Evolutionary conservation across 1,140 invertebrate species (phyloP), one percentile per base, ranked within the genome.

Genomic region (Drosophila aff.): DNA sequence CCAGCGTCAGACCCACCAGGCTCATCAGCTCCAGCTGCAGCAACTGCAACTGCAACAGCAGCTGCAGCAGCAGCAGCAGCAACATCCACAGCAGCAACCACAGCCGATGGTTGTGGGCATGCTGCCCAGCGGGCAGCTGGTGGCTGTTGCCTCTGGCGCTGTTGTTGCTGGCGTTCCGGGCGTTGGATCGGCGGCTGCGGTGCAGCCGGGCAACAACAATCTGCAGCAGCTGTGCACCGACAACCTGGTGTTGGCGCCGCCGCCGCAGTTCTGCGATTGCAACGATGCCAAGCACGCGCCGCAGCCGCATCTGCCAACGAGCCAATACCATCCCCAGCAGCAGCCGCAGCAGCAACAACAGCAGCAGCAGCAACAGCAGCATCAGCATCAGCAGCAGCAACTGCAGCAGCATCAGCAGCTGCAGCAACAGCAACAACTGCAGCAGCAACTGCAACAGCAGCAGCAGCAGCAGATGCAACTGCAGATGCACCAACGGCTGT

Each of bases 241-340:
- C 61, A 95, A 96, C 62, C 93, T 96, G 26, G 96, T 96, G 60
- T 93, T 96, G 5, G 96, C 96, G 11, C 96, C 96, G n/a, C 96
- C 96, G n/a, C 96, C 96, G 9, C 96, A 96, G 89, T 97, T 96
- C 74, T 92, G 91, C 71, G 92, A 93, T 81, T 93, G 91, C 74
- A 92, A 92, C 60, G 92, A 92, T 81, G 81, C 91, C 63, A 92
- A 92, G 68, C 91, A 92, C 61, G 75, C 76, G 52, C 89, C 91
- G 46, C 90, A 92, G 69, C 81, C 80, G 55, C 83, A 87, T 49
- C 64, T 80, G 38, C 81, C 80, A 58, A 79, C 69, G n/a, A 73
- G 55, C 49, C 79, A 78, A 44, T 67, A 75, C 26, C 68, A 72
- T 52, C 31, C 9, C 9, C 31, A 36, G 33, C 33, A 73, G 38